Percentiles rank a stretch among this genome's conserved stretches.
Evolutionary conservation across 2,888 invertebrate genomes (phyloP).

Genomic region (Lycocerus yunnanus): DNA sequence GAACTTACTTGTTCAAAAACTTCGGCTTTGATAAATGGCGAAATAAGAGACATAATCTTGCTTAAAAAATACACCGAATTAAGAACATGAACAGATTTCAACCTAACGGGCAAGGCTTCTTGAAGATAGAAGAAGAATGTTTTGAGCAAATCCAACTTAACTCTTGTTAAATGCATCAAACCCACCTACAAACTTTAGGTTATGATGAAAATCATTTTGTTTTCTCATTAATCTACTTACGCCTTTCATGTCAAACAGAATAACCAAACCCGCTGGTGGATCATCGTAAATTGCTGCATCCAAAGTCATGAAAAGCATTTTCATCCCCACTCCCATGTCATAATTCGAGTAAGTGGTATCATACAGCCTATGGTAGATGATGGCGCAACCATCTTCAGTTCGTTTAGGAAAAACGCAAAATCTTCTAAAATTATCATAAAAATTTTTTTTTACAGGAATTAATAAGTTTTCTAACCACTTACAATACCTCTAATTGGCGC

Average conservation of each 20-base stretch:
- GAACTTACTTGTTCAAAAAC: background rate
- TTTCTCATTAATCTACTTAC: constrained; percentile 54
- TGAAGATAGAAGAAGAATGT: constrained; percentile 71
- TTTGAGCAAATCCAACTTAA: constrained; percentile 39
- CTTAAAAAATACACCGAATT: constrained; percentile 60
- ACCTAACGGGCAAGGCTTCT: constrained; percentile 69
- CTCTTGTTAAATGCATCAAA: background rate
- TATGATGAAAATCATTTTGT: no score
- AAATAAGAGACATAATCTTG: constrained; percentile 55
- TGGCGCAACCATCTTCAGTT: constrained; percentile 63
- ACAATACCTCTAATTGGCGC: constrained; percentile 45
- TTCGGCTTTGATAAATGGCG: constrained; percentile 61
- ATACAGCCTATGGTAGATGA: constrained; percentile 65
- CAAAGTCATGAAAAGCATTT: constrained; percentile 52
- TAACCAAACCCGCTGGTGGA: constrained; percentile 66
- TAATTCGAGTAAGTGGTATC: constrained; percentile 64
- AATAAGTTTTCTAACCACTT: background rate
- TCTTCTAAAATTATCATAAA: background rate
- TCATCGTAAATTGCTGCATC: constrained; percentile 61
- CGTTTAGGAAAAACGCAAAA: constrained; percentile 62
- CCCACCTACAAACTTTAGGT: background rate
- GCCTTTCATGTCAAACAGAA: constrained; percentile 71
- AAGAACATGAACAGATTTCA: constrained; percentile 69
- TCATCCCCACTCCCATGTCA: constrained; percentile 63
- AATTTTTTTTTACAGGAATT: background rate